Conservation (phyloP, 30 jellyfish, hydroid and myxozoan genomes). For the Catostylus mosaicus region DNA sequence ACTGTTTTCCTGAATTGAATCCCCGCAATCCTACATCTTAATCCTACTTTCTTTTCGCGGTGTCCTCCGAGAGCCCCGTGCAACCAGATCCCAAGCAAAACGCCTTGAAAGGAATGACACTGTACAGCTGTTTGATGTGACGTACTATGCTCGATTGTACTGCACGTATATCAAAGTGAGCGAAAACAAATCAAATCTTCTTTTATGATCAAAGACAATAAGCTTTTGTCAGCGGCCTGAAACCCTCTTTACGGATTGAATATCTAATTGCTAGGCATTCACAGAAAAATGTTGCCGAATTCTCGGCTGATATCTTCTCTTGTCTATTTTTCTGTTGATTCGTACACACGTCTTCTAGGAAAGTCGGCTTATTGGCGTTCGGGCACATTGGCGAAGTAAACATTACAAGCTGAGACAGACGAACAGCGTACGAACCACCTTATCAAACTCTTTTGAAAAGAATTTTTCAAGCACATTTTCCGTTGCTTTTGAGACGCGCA, state of each 20-base stretch:
- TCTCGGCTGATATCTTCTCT: neutral
- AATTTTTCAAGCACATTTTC: neutral
- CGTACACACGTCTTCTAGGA: neutral
- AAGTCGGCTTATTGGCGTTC: neutral
- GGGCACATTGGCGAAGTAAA: neutral
- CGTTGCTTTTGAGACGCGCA: conserved; percentile 3
- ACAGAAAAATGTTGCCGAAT: conserved; percentile 22
- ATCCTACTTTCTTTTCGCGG: conserved; percentile 1
- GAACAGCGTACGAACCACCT: neutral
- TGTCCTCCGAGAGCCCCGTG: neutral
- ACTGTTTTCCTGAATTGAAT: neutral
- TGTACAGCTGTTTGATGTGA: conserved; percentile 10
- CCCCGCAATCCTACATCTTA: neutral
- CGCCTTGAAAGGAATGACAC: conserved; percentile 40
- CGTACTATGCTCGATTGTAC: conserved; percentile 20
- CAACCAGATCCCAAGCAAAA: neutral
- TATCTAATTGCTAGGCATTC: conserved; percentile 22
- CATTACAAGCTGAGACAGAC: neutral
- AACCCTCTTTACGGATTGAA: conserved; percentile 28
- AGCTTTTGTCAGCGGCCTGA: conserved; percentile 35
- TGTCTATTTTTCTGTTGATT: neutral
- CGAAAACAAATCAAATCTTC: conserved; percentile 42
- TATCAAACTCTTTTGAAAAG: neutral
- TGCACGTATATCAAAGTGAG: conserved; percentile 17
- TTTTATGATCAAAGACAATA: conserved; percentile 16